Evolutionary conservation across 2,888 invertebrate species (phyloP).

Genomic region (Chrysotoxum bicinctum): DNA sequence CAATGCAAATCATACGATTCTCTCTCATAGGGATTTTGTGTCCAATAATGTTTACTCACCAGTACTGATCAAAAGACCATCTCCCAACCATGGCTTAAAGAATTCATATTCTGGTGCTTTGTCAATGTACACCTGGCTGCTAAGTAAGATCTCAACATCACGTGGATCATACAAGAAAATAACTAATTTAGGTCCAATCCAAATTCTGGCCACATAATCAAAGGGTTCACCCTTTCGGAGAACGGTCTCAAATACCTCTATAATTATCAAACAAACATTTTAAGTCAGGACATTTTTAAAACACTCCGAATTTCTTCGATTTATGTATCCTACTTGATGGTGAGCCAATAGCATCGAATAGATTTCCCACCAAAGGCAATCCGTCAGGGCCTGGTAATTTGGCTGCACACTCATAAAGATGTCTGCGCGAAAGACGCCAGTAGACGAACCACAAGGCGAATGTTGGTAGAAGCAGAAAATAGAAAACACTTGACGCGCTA

Average conservation of each 20-base stretch:
- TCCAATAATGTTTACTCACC: slow-evolving; percentile 82
- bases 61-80: slow-evolving; percentile 90
- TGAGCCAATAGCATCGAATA: slow-evolving; percentile 88
- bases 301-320: slow-evolving; percentile 3
- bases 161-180: slow-evolving; percentile 89
- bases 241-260: slow-evolving; percentile 88
- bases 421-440: slow-evolving; percentile 89
- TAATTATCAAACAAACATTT: slow-evolving; percentile 71
- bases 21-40: not conserved
- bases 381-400: slow-evolving; percentile 89
- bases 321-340: slow-evolving; percentile 84
- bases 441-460: slow-evolving; percentile 88
- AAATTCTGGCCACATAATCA: slow-evolving; percentile 85
- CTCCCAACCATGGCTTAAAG: slow-evolving; percentile 92
- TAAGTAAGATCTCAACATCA: slow-evolving; percentile 89
- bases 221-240: slow-evolving; percentile 81
- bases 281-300: slow-evolving; percentile 2
- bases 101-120: slow-evolving; percentile 90
- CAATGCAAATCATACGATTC: not conserved
- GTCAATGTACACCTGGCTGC: slow-evolving; percentile 91
- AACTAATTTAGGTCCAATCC: slow-evolving; percentile 89
- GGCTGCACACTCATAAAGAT: slow-evolving; percentile 87
- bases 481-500: slow-evolving; percentile 86
- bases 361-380: slow-evolving; percentile 88
- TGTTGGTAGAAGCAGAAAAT: slow-evolving; percentile 88